Evolutionary conservation across 1,140 invertebrate species (phyloP).

Genomic region (Drosophila punjabiensis): DNA sequence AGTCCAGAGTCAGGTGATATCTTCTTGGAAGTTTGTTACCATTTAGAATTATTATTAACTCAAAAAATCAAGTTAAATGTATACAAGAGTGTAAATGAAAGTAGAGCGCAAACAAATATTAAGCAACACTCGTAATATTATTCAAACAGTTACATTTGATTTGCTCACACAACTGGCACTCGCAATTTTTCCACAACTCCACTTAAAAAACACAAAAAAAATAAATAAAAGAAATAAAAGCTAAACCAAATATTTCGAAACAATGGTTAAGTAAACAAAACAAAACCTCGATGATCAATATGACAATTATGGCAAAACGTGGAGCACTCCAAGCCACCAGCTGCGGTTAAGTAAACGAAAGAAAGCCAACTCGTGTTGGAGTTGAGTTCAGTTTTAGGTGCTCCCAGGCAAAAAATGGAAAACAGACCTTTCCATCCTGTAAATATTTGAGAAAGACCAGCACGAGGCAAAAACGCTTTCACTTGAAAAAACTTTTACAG

Average conservation of each 20-base stretch:
- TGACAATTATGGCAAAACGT: constrained; percentile 17
- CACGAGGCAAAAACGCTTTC: background rate
- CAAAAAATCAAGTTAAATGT: too few species aligned
- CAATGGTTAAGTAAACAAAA: background rate
- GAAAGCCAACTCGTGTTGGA: constrained; percentile 9
- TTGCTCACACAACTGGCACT: constrained; percentile 12
- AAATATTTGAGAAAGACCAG: constrained; percentile 34
- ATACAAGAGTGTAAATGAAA: background rate
- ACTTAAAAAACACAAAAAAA: background rate
- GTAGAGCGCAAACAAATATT: background rate
- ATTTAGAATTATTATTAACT: background rate
- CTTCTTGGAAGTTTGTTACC: background rate
- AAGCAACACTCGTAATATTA: too few species aligned
- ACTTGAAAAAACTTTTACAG: background rate
- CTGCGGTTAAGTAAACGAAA: constrained; percentile 47
- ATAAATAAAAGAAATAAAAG: constrained; percentile 1
- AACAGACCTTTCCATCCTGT: constrained; percentile 23
- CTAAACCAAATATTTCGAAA: background rate
- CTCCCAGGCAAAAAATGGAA: constrained; percentile 21
- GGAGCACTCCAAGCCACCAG: constrained; percentile 11
- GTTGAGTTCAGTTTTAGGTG: constrained; percentile 7
- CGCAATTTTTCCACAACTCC: constrained; percentile 6
- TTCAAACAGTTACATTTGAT: constrained; percentile 17
- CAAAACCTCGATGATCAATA: constrained; percentile 19
- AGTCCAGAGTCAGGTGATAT: background rate